phyloP scores from a whole-genome alignment of 2,888 invertebrate species.

The Cyclophora punctaria region DNA sequence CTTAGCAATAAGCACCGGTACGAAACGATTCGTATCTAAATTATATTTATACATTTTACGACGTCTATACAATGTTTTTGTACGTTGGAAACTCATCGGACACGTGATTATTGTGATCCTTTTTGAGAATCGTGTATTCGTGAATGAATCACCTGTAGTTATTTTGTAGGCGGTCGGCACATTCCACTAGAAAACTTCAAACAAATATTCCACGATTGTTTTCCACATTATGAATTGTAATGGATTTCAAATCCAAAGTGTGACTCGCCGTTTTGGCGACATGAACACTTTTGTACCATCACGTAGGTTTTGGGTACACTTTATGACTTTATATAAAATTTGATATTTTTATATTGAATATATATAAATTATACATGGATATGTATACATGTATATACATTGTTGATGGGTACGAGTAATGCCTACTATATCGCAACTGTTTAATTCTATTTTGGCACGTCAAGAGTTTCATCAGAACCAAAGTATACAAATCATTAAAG shows the following conservation, averaged over 20 bases:
- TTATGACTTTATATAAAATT: slow-evolving; percentile 76
- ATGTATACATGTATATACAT: slow-evolving; percentile 76
- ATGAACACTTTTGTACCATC: slow-evolving; percentile 69
- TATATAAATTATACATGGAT: slow-evolving; percentile 75
- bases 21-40: slow-evolving; percentile 47
- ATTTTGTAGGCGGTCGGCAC: slow-evolving; percentile 73
- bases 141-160: slow-evolving; percentile 61
- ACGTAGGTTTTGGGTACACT: slow-evolving; percentile 76
- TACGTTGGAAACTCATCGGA: slow-evolving; percentile 64
- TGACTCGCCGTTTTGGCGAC: slow-evolving; percentile 62
- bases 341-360: slow-evolving; percentile 75
- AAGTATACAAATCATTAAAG: slow-evolving; percentile 75
- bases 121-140: slow-evolving; percentile 71
- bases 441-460: slow-evolving; percentile 75
- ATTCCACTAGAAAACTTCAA: slow-evolving; percentile 70
- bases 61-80: slow-evolving; percentile 72
- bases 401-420: slow-evolving; percentile 73
- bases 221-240: slow-evolving; percentile 66
- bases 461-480: slow-evolving; percentile 74
- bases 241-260: slow-evolving; percentile 67
- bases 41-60: slow-evolving; percentile 74
- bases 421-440: slow-evolving; percentile 74
- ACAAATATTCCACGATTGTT: slow-evolving; percentile 68
- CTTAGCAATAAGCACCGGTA: slow-evolving; percentile 71
- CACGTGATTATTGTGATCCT: slow-evolving; percentile 67